Percentiles rank a stretch among this genome's conserved stretches.
Evolutionary conservation across 2,797 vertebrate species (phyloP).

Genomic region (Coregonus ussuriensis): DNA sequence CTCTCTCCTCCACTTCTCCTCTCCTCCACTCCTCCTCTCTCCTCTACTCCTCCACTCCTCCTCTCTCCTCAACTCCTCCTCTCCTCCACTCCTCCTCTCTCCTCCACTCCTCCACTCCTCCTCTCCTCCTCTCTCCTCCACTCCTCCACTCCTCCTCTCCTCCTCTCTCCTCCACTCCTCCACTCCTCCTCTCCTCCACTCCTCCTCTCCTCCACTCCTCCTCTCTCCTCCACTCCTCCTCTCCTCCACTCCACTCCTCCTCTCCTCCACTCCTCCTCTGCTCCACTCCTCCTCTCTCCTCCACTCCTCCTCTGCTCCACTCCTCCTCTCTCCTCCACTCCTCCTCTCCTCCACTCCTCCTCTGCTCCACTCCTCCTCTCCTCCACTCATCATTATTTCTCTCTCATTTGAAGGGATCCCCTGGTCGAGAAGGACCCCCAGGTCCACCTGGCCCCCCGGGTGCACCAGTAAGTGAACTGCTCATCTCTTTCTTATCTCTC

Average conservation of each 20-base stretch:
- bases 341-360: too few species aligned
- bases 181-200: too few species aligned
- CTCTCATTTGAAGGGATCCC: conserved; percentile 82
- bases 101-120: too few species aligned
- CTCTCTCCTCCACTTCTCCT: too few species aligned
- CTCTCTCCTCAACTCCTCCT: too few species aligned
- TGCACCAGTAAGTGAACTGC: conserved; percentile 85
- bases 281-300: fast-evolving
- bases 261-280: too few species aligned
- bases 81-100: not conserved
- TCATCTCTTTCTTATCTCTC: conserved; percentile 13
- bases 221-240: fast-evolving
- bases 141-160: too few species aligned
- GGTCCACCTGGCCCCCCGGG: conserved; percentile 92
- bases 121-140: too few species aligned
- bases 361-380: not conserved
- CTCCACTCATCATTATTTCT: conserved; percentile 33
- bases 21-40: too few species aligned
- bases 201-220: too few species aligned
- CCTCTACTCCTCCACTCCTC: too few species aligned
- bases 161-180: too few species aligned
- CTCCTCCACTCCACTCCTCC: fast-evolving
- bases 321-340: fast-evolving
- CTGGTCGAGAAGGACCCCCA: conserved; percentile 88
- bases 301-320: fast-evolving